Base-by-base conservation (phyloP, 2,888 invertebrate genomes). In the Spisula solida region DNA sequence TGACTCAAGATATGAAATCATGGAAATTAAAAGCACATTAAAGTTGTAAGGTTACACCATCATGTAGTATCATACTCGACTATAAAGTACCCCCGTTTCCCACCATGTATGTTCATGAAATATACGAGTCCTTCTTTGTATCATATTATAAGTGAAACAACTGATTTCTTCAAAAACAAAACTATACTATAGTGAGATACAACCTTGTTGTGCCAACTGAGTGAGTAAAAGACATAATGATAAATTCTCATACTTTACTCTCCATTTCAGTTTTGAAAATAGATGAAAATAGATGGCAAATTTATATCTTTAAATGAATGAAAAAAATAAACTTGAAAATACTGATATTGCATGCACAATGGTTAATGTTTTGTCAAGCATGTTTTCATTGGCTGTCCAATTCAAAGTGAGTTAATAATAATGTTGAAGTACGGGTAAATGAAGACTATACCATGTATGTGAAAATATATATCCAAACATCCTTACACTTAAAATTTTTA, bases 1-100 rank as follows among this genome's bases (percentile, higher is more conserved):
- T 34, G 5, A 75, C 75, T 75, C 75, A 31, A 75, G 75, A 75
- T 75, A 75, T 75, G 29, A 75, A 75, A 75, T 75, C 75, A 75
- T 34, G 75, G 16, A 34, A 2, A 16, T 75, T 75, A 75, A 31
- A 31, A 75, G 16, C 29, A 12, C 10, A 75, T 75, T 75, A 75
- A 75, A 75, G 31, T 75, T 1, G 75, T 31, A 75, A 75, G 12
- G 29, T 75, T 34, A 75, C 75, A 75, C 75, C 31, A 31, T 31
- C 2, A 34, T 31, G 18, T 18, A 10, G n/a, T 31, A 34, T 12
- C 16, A 14, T 75, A 31, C 14, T 34, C 4, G 4, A 41, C 41
- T 8, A 2, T 41, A 5, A 41, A 2, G 8, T 2, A 4, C 0
- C 16, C 31, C 31, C 10, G 16, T 75, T 75, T 75, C 75, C 31